Conservation (phyloP, 2,797 vertebrate species). For the Arnoldichthys spilopterus region DNA sequence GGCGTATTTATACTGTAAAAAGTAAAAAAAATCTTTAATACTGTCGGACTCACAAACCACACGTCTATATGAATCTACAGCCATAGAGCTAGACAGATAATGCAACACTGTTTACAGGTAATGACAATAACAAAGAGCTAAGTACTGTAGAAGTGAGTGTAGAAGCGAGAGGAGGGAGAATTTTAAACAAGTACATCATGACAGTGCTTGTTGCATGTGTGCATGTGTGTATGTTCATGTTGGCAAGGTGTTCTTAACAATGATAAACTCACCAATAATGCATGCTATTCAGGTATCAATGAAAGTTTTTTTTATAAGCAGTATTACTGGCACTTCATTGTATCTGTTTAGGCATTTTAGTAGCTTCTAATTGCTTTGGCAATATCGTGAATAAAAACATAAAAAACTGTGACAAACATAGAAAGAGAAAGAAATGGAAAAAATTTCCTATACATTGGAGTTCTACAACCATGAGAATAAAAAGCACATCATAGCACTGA, state of each 20-base stretch:
- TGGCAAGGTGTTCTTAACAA: too few relatives aligned
- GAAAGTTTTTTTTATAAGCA: too few relatives aligned
- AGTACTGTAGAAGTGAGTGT: too few relatives aligned
- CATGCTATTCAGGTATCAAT: too few relatives aligned
- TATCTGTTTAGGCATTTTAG: too few relatives aligned
- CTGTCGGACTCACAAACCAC: background rate
- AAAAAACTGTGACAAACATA: background rate
- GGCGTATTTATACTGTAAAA: background rate
- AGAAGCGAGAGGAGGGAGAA: background rate
- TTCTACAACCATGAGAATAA: background rate
- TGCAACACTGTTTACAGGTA: background rate
- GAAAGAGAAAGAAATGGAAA: background rate
- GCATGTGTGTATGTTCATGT: too few relatives aligned
- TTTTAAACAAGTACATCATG: too few relatives aligned
- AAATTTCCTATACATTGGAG: background rate
- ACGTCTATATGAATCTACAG: background rate
- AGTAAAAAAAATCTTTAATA: background rate
- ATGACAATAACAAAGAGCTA: background rate
- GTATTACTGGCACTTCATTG: too few relatives aligned
- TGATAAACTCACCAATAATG: too few relatives aligned
- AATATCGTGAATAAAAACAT: background rate
- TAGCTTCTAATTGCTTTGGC: background rate
- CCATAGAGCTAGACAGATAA: background rate
- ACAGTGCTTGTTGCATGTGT: too few relatives aligned
- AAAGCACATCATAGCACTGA: conserved; percentile 18